phyloP scores from a whole-genome alignment of 2,113 vertebrate genomes.

The Crotalus tigris region DNA sequence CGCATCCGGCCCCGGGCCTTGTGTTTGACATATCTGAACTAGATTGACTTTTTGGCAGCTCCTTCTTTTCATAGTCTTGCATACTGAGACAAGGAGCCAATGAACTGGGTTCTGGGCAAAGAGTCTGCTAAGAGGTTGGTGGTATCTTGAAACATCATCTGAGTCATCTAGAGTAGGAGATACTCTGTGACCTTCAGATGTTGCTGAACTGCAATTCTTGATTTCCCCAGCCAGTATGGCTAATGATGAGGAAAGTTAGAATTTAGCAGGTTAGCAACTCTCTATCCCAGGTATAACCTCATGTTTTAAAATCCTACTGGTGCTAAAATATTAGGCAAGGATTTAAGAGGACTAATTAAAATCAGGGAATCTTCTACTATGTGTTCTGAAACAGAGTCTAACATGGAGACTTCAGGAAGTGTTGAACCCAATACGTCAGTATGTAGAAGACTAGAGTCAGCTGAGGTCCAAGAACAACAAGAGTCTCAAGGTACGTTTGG shows the following conservation, averaged over 20 bases:
- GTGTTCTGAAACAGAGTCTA: neutral
- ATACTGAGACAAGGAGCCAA: neutral
- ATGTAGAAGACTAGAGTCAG: neutral
- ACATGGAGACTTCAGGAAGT: neutral
- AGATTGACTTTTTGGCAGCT: neutral
- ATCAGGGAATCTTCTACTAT: neutral
- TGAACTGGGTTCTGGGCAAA: neutral
- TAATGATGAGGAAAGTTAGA: neutral
- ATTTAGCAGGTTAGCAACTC: neutral
- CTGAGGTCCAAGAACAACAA: neutral
- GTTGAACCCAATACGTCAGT: accelerated
- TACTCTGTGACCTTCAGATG: neutral
- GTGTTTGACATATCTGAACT: neutral
- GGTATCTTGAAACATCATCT: neutral
- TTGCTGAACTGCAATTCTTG: neutral
- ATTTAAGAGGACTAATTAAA: neutral
- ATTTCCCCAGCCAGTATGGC: neutral
- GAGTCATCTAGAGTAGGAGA: neutral
- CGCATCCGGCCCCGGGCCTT: no score
- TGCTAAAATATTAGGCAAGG: neutral
- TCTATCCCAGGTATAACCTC: neutral
- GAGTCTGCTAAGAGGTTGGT: neutral
- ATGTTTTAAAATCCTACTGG: neutral
- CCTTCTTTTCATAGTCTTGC: neutral
- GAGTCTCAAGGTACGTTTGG: constrained; percentile 12